phyloP scores from a whole-genome alignment of 2,113 vertebrate species.

The Tragelaphus strepsiceros region DNA sequence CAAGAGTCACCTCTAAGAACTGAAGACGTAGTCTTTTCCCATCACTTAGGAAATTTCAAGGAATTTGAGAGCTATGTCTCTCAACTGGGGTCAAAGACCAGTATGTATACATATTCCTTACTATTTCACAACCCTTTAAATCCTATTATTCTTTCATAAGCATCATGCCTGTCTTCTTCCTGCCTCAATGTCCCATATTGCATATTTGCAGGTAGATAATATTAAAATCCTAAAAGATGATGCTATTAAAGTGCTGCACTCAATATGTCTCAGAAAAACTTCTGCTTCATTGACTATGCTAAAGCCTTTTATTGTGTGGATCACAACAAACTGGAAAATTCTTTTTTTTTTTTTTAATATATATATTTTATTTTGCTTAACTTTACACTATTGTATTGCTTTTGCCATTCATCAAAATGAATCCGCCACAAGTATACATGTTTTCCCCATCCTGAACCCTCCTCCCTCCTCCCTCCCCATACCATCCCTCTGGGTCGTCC shows the following conservation, averaged over 20 bases:
- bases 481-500: no score
- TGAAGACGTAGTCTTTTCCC: not conserved
- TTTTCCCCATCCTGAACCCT: no score
- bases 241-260: not conserved
- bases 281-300: not conserved
- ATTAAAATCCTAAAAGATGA: not conserved
- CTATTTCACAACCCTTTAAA: not conserved
- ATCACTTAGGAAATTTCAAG: not conserved
- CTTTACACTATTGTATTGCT: no score
- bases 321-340: not conserved
- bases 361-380: no score
- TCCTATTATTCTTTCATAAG: not conserved
- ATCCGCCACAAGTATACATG: no score
- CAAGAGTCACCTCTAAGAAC: not conserved
- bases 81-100: not conserved
- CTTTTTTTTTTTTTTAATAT: no score
- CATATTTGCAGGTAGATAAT: not conserved
- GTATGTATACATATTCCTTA: not conserved
- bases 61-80: not conserved
- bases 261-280: not conserved
- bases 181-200: not conserved
- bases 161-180: not conserved
- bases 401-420: no score
- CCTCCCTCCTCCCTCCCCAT: no score
- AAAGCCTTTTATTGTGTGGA: not conserved